phyloP scores from a whole-genome alignment of 2,888 invertebrate species.

The Taenaris catops region DNA sequence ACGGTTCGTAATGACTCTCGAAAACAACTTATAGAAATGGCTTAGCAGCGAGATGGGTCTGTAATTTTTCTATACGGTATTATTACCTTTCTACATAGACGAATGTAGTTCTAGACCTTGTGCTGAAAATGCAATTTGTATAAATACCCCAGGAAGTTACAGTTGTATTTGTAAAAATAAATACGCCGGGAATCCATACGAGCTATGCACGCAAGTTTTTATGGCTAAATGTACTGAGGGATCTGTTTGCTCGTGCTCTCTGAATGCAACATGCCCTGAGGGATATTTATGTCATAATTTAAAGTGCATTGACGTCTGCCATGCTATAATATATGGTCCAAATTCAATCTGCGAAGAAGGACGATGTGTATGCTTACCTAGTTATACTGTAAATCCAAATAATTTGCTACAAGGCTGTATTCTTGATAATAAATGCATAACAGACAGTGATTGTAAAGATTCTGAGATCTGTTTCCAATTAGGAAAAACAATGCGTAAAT shows the following conservation, averaged over 20 bases:
- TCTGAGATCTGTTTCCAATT: constrained; percentile 94
- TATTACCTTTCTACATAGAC: no score
- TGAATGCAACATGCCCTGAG: constrained; percentile 85
- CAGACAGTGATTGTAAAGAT: constrained; percentile 90
- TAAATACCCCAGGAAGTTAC: constrained; percentile 93
- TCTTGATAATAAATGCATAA: constrained; percentile 86
- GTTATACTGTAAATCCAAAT: constrained; percentile 87
- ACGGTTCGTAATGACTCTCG: no score
- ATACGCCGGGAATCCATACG: constrained; percentile 92
- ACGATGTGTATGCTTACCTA: constrained; percentile 88
- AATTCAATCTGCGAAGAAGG: constrained; percentile 90
- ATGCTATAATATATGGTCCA: constrained; percentile 88
- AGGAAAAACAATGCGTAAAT: constrained; percentile 87
- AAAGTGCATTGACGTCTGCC: constrained; percentile 88
- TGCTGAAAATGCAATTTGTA: constrained; percentile 92
- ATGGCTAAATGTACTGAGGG: constrained; percentile 85
- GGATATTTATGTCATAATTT: constrained; percentile 88
- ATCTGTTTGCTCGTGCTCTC: constrained; percentile 84
- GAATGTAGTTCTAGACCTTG: constrained; percentile 90
- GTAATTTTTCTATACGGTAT: no score
- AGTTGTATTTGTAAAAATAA: constrained; percentile 93
- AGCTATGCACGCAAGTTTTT: constrained; percentile 86
- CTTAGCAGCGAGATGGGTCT: no score
- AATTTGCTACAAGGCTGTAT: constrained; percentile 86
- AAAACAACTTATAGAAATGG: no score